Evolutionary conservation across 2,888 invertebrate genomes (phyloP), one percentile per base, ranked within the genome.

Genomic region (Leptopilina syphax): DNA sequence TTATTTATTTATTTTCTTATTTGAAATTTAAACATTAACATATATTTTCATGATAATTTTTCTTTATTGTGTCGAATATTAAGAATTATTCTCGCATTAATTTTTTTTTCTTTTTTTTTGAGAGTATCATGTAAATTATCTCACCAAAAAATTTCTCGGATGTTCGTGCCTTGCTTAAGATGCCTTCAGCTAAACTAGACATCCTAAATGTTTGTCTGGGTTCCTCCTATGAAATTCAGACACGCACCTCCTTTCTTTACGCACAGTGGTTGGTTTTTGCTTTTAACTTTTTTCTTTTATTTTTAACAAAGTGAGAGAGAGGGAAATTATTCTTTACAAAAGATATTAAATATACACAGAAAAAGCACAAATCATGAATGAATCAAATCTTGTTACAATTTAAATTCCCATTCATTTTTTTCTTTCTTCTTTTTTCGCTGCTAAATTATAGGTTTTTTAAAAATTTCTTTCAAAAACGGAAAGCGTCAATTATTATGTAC

Each of bases 91-190:
- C 34, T 34, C 34, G 34, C 34, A 34, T 34, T 34, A 34, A 34
- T 34, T 34, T 34, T 34, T 34, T 18, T n/a, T 18, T 60, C 18
- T n/a, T 8, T 18, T 18, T 7, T 7, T 18, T n/a, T 18, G 60
- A 63, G 24, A 24, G 24, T 80, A 79, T 78, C 80, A 82, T 83
- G 79, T 83, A 83, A 83, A 84, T 79, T 84, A 84, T 84, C 84
- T 80, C 79, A 84, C 79, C 79, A 76, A 83, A 50, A 50, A 50
- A 82, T 78, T 68, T 57, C 81, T 70, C 77, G 70, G 76, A 79
- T 10, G 50, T 80, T 79, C 67, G 80, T 80, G 81, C 78, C 79
- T 84, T 83, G 84, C 81, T 79, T 80, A 81, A 82, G 80, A 84
- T 79, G 80, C 82, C 83, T 83, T 79, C 78, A 77, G 80, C 78